These are phyloP conservation scores for Gymnothorax reevesii DNA, from an alignment of 2,797 vertebrate species.

Conservation along the genomic window DNA sequence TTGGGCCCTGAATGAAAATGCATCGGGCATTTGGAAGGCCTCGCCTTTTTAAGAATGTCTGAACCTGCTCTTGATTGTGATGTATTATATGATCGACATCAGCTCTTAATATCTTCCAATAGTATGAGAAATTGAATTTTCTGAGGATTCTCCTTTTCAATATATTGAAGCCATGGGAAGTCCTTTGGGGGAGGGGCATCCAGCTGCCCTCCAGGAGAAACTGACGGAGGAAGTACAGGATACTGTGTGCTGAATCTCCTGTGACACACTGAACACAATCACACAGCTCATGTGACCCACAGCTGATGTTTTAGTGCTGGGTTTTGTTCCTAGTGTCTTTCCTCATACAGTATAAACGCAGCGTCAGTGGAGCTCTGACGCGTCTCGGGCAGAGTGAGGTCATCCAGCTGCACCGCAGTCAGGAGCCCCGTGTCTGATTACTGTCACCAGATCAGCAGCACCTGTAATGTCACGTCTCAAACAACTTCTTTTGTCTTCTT, in stretches of 20 bases:
- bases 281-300: not conserved
- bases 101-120: not conserved
- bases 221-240: not conserved
- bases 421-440: not conserved
- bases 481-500: not conserved
- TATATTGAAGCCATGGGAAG: not conserved
- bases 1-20: not conserved
- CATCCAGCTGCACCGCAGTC: not conserved
- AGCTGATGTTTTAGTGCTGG: not conserved
- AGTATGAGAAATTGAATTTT: not conserved
- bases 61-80: not conserved
- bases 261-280: not conserved
- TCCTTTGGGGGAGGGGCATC: not conserved
- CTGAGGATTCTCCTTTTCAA: not conserved
- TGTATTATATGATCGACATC: not conserved
- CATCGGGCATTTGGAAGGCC: not conserved
- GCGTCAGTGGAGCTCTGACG: not conserved
- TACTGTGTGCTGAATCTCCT: not conserved
- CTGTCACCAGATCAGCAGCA: not conserved
- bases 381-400: not conserved
- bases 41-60: not conserved
- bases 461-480: not conserved
- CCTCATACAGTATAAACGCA: not conserved
- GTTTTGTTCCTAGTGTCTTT: not conserved
- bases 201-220: not conserved